These are phyloP conservation scores for Phylloscopus collybita DNA, from an alignment of 2,797 vertebrate genomes.

Conservation along the genomic window DNA sequence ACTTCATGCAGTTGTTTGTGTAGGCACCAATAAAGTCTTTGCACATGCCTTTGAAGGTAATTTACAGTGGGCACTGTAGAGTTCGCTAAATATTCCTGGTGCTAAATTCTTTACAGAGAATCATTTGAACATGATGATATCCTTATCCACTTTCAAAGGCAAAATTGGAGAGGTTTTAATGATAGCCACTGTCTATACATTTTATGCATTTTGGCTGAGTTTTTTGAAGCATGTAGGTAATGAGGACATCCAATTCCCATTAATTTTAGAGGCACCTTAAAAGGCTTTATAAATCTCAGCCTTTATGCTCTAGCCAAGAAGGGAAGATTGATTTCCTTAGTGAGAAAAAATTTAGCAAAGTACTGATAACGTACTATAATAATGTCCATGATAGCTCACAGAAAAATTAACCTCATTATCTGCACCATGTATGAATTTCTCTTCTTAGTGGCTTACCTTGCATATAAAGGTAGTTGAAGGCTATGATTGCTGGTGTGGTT, in stretches of 20 bases:
- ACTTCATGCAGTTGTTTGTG: conserved; percentile 29
- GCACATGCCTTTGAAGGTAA: conserved; percentile 35
- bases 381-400: conserved; percentile 42
- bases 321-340: conserved; percentile 57
- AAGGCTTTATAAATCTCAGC: conserved; percentile 66
- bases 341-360: conserved; percentile 52
- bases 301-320: conserved; percentile 54
- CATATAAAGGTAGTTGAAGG: conserved; percentile 37
- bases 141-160: conserved; percentile 57
- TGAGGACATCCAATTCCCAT: conserved; percentile 66
- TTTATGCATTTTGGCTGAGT: conserved; percentile 62
- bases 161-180: conserved; percentile 49
- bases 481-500: conserved; percentile 30
- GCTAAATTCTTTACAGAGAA: conserved; percentile 34
- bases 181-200: conserved; percentile 14
- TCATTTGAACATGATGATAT: conserved; percentile 47
- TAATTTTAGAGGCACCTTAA: conserved; percentile 70
- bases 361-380: conserved; percentile 42
- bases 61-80: neutral
- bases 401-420: conserved; percentile 65
- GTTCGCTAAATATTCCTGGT: conserved; percentile 1
- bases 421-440: conserved; percentile 27
- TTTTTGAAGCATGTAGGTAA: conserved; percentile 65
- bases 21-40: conserved; percentile 3
- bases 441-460: conserved; percentile 53